phyloP scores from a whole-genome alignment of 2,888 invertebrate genomes.

The Orthosia gracilis region DNA sequence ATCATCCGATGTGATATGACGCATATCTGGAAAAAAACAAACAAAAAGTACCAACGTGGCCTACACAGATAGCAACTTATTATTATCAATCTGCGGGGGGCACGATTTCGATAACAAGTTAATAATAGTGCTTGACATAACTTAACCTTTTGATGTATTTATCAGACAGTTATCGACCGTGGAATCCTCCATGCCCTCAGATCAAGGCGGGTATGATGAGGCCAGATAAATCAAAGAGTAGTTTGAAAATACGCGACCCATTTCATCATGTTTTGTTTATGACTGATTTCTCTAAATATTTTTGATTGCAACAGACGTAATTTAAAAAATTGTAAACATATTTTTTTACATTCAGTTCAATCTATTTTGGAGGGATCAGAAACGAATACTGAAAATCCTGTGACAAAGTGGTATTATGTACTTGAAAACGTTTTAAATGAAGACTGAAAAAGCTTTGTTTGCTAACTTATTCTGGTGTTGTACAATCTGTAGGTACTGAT shows the following conservation, averaged over 20 bases:
- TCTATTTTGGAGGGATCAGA: slow-evolving; percentile 1
- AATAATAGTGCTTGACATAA: slow-evolving; percentile 62
- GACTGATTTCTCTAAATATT: slow-evolving; percentile 18
- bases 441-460: no score
- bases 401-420: not conserved
- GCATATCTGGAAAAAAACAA: slow-evolving; percentile 33
- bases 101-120: slow-evolving; percentile 53
- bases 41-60: slow-evolving; percentile 34
- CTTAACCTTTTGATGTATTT: slow-evolving; percentile 58
- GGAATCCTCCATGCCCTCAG: slow-evolving; percentile 58
- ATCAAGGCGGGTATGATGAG: slow-evolving; percentile 39
- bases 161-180: slow-evolving; percentile 50
- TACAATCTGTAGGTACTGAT: not conserved
- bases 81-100: slow-evolving; percentile 64
- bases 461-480: no score
- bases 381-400: not conserved
- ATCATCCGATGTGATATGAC: slow-evolving; percentile 28
- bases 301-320: slow-evolving; percentile 10
- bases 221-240: slow-evolving; percentile 19
- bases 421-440: not conserved
- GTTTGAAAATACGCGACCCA: slow-evolving; percentile 40
- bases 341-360: not conserved
- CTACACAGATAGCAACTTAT: slow-evolving; percentile 56
- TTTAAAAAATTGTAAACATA: slow-evolving; percentile 24
- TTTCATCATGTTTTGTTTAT: slow-evolving; percentile 50